Percentiles rank a stretch among this genome's conserved stretches.
Evolutionary conservation across 1,140 invertebrate species (phyloP).

Genomic region (Drosophila carrolli): DNA sequence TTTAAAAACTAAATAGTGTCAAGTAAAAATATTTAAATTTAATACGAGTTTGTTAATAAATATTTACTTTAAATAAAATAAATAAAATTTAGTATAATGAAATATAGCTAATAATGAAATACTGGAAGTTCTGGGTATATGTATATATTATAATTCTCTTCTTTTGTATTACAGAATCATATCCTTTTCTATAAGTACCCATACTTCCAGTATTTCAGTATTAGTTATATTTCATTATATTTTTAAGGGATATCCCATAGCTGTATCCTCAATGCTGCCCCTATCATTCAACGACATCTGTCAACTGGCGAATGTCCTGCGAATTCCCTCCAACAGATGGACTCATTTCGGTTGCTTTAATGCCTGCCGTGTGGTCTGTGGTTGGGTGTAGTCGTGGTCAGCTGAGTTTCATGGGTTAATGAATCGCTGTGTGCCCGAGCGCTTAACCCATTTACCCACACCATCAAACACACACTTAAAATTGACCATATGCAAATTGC

Average conservation of each 20-base stretch:
- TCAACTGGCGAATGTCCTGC: slow-evolving; percentile 15
- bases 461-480: neutral
- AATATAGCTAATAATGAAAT: no score
- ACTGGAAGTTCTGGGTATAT: no score
- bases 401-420: slow-evolving; percentile 40
- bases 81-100: no score
- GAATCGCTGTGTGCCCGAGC: slow-evolving; percentile 12
- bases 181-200: no score
- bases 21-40: no score
- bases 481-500: slow-evolving; percentile 30
- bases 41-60: no score
- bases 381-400: slow-evolving; percentile 26
- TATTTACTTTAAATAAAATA: no score
- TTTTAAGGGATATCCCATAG: neutral
- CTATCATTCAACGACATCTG: neutral
- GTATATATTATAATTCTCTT: no score
- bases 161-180: no score
- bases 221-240: neutral
- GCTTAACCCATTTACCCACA: neutral
- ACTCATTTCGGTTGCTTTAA: slow-evolving; percentile 37
- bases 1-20: no score
- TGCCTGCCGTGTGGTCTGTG: slow-evolving; percentile 34
- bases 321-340: slow-evolving; percentile 10
- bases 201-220: neutral
- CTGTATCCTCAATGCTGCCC: neutral